Base-by-base conservation (phyloP, 37 sponge, comb jelly and placozoan species). In the Cliona cf. orientalis region DNA sequence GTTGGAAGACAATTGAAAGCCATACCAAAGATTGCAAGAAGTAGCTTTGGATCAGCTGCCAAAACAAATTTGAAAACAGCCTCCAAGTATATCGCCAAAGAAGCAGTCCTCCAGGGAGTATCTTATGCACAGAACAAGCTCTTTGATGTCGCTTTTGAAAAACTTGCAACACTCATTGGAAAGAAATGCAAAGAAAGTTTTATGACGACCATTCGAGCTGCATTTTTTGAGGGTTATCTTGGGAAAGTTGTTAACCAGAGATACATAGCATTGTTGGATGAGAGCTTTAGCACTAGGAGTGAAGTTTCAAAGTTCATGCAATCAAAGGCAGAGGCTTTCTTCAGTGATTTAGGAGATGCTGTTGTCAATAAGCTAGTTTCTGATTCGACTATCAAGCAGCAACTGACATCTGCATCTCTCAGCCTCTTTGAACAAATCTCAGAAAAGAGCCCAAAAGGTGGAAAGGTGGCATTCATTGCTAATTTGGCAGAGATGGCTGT, bases 31-130 rank as follows among this genome's bases (percentile, higher is more conserved):
- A 31, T 58, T 55, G 60, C 60, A 34, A 58, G 38, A n/a, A 31
- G 25, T 4, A 35, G 22, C 33, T 14, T 5, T 21, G 39, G 25
- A 32, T 5, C 21, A 3, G 75, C 67, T 63, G 17, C 6, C 9
- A 64, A 78, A 78, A 17, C 12, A n/a, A 64, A 55, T 7, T 3
- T 64, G 31, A 62, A 78, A 33, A 63, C n/a, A 42, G 79, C 66
- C 6, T 46, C 46, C 46, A 78, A 78, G 49, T 12, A 21, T 44
- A 49, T 53, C 25, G 79, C 49, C 2, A 62, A 78, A 25, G 66
- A 78, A 39, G 26, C 42, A 25, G 46, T 78, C 7, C 4, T 12
- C 36, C 66, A 78, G 25, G 79, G 66, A 11, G 66, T 25, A 4
- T 33, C 42, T 45, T 34, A 3, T 44, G 3, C 32, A 61, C 46